Conservation (phyloP, 2,888 invertebrate genomes). For the Acleris cristana region DNA sequence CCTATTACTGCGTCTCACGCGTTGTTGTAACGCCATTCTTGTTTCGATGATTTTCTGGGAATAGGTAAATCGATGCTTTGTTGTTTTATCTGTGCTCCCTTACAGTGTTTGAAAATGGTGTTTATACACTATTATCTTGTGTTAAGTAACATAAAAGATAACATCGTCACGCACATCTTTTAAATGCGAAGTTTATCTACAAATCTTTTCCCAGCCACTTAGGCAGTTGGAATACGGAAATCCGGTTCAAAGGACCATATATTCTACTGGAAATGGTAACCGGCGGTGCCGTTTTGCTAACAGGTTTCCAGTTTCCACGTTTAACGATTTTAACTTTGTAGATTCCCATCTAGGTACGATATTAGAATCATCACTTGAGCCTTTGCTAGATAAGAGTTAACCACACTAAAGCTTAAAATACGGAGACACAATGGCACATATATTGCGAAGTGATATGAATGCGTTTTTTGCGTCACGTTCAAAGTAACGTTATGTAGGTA, state of each 20-base stretch:
- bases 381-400: too few relatives aligned
- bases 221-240: conserved; percentile 3
- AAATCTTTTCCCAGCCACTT: background rate
- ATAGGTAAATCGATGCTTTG: conserved; percentile 41
- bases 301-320: too few relatives aligned
- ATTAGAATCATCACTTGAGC: too few relatives aligned
- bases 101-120: conserved; percentile 35
- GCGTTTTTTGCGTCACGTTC: too few relatives aligned
- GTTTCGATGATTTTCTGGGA: conserved; percentile 52
- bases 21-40: conserved; percentile 39
- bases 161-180: conserved; percentile 6
- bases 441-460: too few relatives aligned
- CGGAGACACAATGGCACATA: too few relatives aligned
- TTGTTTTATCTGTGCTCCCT: conserved; percentile 35
- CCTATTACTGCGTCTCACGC: conserved; percentile 31
- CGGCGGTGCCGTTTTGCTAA: too few relatives aligned
- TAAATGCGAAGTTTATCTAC: background rate
- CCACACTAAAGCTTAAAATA: too few relatives aligned
- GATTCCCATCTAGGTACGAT: too few relatives aligned
- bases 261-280: background rate
- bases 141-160: conserved; percentile 12
- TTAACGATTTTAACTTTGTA: too few relatives aligned
- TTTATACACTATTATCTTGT: background rate
- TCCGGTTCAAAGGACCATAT: conserved; percentile 28
- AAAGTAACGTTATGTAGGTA: too few relatives aligned